Evolutionary conservation across 1,140 invertebrate genomes (phyloP), one percentile per base, ranked within the genome.

Genomic region (Metaphire vulgaris): DNA sequence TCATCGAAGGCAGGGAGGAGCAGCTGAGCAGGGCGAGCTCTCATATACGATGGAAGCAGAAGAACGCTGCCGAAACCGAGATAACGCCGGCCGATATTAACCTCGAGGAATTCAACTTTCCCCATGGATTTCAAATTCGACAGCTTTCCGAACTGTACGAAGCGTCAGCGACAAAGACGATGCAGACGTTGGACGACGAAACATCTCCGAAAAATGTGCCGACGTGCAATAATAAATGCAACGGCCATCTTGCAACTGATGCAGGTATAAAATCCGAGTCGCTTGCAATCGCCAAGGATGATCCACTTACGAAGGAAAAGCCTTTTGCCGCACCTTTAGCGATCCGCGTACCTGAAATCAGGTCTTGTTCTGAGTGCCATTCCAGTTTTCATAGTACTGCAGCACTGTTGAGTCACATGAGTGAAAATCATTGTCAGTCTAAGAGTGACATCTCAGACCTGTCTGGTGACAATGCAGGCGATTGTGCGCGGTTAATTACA

Each of bases 1-100:
- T 89, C 81, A 83, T 91, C 12, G 90, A 91, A 80, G 90, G 90
- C 0, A 90, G 89, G 77, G 77, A 89, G 6, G 86, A 88, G 79
- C 81, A 75, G 31, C 32, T 81, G 16, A 75, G 76, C 31, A 70
- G 79, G 1, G 72, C 75, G 12, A 67, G 64, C 2, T 31, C 30
- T 65, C 70, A 33, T 31, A 73, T 72, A 28, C 72, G 32, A 67
- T 76, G 70, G 70, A 72, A 74, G 28, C 26, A 74, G 26, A 74
- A 76, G 30, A 28, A 33, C 30, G 32, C 31, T 2, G 21, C 67
- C n/a, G 28, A 21, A n/a, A 15, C 31, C 28, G 28, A 21, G 2
- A 64, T 26, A 56, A 28, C 14, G 15, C 34, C 2, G n/a, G 14
- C 31, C 21, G 41, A 70, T 15, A 26, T 73, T 15, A 76, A 70